These are phyloP conservation scores for Sminthurinus aureus DNA, from an alignment of 2,888 invertebrate species.

Conservation along the genomic window DNA sequence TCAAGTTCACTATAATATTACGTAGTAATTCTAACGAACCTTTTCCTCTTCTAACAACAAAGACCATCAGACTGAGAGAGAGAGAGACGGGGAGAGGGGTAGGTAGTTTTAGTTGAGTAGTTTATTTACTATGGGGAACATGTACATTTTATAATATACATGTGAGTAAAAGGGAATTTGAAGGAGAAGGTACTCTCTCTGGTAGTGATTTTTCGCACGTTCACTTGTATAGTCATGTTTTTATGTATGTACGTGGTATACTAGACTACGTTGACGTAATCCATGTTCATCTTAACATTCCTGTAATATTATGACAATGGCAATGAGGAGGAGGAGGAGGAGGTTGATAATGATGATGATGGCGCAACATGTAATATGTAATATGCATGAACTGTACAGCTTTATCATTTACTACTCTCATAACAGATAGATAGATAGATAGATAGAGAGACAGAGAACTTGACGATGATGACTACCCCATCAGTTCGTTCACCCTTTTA, in stretches of 20 bases:
- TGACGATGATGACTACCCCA: slow-evolving; percentile 24
- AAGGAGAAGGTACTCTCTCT: slow-evolving; percentile 26
- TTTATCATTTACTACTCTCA: background rate
- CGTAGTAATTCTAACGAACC: background rate
- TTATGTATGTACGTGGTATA: background rate
- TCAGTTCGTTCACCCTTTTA: slow-evolving; percentile 47
- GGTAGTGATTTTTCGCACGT: slow-evolving; percentile 45
- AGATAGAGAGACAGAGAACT: slow-evolving; percentile 14
- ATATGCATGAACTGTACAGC: slow-evolving; percentile 1
- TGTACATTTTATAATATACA: background rate
- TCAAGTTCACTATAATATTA: slow-evolving; percentile 33
- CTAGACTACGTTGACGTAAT: background rate
- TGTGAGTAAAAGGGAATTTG: background rate
- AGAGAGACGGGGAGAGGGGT: background rate
- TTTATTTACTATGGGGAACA: background rate
- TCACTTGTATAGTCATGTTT: slow-evolving; percentile 13
- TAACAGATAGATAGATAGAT: background rate
- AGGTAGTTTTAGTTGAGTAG: background rate
- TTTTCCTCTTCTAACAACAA: background rate
- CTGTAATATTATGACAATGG: slow-evolving; percentile 12
- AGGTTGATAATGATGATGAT: background rate
- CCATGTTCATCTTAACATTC: slow-evolving; percentile 19
- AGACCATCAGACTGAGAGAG: background rate
- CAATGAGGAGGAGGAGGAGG: slow-evolving; percentile 2
- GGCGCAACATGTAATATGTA: slow-evolving; percentile 13